Percentiles rank a stretch among this genome's conserved stretches.
phyloP scores from a whole-genome alignment of 2,888 invertebrate species.

The Caprella mutica region DNA sequence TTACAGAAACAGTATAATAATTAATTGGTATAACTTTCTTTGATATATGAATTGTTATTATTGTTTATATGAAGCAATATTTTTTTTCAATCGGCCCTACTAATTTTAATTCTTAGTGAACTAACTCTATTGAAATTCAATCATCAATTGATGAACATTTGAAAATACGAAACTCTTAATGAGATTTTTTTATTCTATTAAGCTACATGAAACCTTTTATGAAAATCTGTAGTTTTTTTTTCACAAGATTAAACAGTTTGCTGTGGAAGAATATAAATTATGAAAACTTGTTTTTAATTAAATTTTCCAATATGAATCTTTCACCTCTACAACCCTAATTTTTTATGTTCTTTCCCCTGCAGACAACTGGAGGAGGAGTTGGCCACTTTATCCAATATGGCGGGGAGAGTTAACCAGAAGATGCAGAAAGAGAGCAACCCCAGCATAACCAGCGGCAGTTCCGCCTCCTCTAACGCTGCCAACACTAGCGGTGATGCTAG shows the following conservation, averaged over 20 bases:
- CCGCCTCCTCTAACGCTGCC: constrained; percentile 26
- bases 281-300: not conserved
- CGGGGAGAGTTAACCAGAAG: constrained; percentile 56
- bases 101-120: not conserved
- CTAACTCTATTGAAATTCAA: no score
- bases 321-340: not conserved
- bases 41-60: not conserved
- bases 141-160: no score
- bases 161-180: no score
- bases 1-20: not conserved
- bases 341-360: not conserved
- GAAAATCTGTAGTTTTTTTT: no score
- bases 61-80: not conserved
- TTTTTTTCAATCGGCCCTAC: not conserved
- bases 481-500: constrained; percentile 46
- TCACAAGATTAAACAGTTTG: no score
- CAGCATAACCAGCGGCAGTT: no score
- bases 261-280: no score
- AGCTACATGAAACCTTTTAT: no score
- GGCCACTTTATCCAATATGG: constrained; percentile 58
- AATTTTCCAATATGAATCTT: no score
- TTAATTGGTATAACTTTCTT: not conserved
- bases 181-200: no score
- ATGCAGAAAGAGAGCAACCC: constrained; percentile 38
- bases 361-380: constrained; percentile 41